Percentiles rank a stretch among this genome's conserved stretches.
These are phyloP conservation scores for Malaclemys terrapin DNA, from an alignment of 2,113 vertebrate genomes.

Conservation along the genomic window DNA sequence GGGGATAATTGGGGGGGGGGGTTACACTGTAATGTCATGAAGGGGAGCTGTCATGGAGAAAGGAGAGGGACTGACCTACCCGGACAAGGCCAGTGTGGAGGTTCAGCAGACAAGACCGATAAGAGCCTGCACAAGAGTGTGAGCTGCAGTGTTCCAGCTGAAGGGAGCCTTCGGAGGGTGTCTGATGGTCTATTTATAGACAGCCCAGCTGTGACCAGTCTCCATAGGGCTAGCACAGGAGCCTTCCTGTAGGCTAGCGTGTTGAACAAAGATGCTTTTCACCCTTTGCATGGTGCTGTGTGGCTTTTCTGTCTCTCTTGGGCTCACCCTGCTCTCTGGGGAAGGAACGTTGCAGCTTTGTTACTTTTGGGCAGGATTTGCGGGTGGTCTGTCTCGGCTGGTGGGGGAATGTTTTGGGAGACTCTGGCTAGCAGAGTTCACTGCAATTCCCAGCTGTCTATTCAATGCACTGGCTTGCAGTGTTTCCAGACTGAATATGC, in stretches of 20 bases:
- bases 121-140: not conserved
- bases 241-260: accelerated
- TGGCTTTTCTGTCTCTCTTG: not conserved
- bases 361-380: not conserved
- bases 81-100: accelerated
- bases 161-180: not conserved
- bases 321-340: accelerated
- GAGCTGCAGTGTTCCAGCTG: not conserved
- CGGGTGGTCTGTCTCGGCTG: not conserved
- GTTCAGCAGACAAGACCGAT: not conserved
- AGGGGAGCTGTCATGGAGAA: not conserved
- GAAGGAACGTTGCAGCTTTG: not conserved
- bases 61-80: not conserved
- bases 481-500: not conserved
- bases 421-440: accelerated
- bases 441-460: not conserved
- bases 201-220: accelerated
- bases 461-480: not conserved
- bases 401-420: not conserved
- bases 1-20: not conserved
- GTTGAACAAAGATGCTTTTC: not conserved
- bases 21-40: accelerated
- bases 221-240: accelerated
- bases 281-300: not conserved
- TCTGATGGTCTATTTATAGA: accelerated